phyloP scores from a whole-genome alignment of 2,797 vertebrate species.

The Sternarchorhynchus goeldii region DNA sequence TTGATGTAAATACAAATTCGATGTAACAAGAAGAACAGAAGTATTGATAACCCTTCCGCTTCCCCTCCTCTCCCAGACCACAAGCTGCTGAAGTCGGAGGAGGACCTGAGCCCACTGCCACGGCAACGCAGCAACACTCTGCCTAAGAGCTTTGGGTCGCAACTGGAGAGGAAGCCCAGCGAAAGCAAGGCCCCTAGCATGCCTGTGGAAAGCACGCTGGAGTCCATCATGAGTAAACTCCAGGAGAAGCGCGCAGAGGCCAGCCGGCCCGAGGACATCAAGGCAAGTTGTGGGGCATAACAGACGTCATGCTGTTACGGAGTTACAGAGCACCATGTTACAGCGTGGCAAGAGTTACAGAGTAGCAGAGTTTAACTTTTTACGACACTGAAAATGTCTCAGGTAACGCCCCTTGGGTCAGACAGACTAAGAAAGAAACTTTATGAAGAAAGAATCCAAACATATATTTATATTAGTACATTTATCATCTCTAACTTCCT shows the following conservation, averaged over 20 bases:
- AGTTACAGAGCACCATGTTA: background rate
- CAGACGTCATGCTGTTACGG: background rate
- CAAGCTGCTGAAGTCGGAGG: slow-evolving; percentile 91
- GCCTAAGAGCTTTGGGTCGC: slow-evolving; percentile 96
- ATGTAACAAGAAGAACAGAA: background rate
- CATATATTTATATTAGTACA: background rate
- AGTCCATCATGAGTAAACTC: slow-evolving; percentile 86
- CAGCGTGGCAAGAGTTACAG: too few relatives aligned
- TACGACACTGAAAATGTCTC: too few relatives aligned
- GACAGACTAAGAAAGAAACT: too few relatives aligned
- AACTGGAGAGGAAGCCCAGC: slow-evolving; percentile 88
- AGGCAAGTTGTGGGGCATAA: slow-evolving; percentile 72
- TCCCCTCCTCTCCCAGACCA: slow-evolving; percentile 73
- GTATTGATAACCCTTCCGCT: background rate
- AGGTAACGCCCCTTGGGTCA: too few relatives aligned
- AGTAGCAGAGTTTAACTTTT: too few relatives aligned
- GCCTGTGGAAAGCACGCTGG: slow-evolving; percentile 86
- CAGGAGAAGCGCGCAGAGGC: slow-evolving; percentile 89
- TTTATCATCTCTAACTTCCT: background rate
- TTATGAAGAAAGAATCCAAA: background rate
- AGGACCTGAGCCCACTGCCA: slow-evolving; percentile 86
- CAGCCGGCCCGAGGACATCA: slow-evolving; percentile 90
- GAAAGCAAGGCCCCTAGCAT: slow-evolving; percentile 86
- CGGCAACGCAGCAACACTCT: slow-evolving; percentile 97
- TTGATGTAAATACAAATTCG: slow-evolving; percentile 1